These are phyloP conservation scores for Parotia lawesii DNA, from an alignment of 2,113 vertebrate genomes.

Conservation along the genomic window DNA sequence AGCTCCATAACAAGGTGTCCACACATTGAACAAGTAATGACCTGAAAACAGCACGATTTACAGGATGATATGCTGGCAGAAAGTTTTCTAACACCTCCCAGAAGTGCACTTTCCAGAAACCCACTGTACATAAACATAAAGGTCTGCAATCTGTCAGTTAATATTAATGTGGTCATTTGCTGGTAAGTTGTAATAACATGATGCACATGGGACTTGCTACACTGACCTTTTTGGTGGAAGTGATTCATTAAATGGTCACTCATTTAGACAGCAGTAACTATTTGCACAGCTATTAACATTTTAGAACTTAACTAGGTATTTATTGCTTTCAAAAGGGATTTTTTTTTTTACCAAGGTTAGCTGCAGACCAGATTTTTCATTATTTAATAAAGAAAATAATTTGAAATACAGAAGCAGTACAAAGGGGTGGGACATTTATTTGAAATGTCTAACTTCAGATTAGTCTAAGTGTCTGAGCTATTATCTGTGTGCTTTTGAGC, in stretches of 20 bases:
- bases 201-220: constrained; percentile 65
- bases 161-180: constrained; percentile 75
- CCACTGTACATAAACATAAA: constrained; percentile 73
- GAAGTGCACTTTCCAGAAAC: constrained; percentile 66
- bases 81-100: constrained; percentile 71
- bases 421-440: neutral
- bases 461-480: neutral
- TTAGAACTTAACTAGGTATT: constrained; percentile 66
- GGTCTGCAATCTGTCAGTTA: constrained; percentile 74
- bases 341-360: constrained; percentile 14
- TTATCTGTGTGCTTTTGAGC: neutral
- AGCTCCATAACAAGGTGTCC: neutral
- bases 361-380: constrained; percentile 25
- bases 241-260: constrained; percentile 74
- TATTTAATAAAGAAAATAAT: neutral
- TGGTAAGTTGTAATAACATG: constrained; percentile 72
- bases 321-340: constrained; percentile 59
- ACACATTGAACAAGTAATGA: constrained; percentile 37
- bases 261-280: constrained; percentile 66
- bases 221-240: constrained; percentile 65
- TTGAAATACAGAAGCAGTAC: neutral
- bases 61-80: constrained; percentile 36
- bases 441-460: neutral
- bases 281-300: constrained; percentile 70
- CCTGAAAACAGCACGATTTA: constrained; percentile 40